Base-by-base conservation (phyloP, 2,113 vertebrate species). In the Stegastes partitus region DNA sequence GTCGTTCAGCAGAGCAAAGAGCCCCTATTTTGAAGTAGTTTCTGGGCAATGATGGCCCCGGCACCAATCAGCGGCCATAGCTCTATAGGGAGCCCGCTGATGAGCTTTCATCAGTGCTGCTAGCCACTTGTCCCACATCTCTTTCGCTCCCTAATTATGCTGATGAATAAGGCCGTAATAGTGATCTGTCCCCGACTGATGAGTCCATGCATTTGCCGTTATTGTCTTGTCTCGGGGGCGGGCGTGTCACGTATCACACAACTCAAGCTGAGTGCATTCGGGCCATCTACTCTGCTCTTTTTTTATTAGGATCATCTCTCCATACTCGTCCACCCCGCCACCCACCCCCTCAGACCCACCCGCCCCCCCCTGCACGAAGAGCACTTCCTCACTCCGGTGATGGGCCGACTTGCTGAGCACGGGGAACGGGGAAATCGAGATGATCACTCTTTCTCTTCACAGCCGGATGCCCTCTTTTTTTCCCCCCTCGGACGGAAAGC, bases 41-140 rank as follows among this genome's bases (percentile, higher is more conserved):
- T 86, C 68, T 3, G 69, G 77, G 79, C 88, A 61, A 69, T 85
- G 88, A 89, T 77, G 76, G 82, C 79, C 77, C 59, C 50, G 19
- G 79, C 82, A 79, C 87, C 89, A 92, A 89, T 91, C 87, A 87
- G 86, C 55, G 73, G n/a, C 70, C 86, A 74, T 50, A 3, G 88
- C 81, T 85, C 79, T 56, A 37, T 58, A 68, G 88, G 79, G 89
- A 88, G 85, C 54, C 67, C 12, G 74, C 74, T 89, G 90, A 92
- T 89, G 88, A 91, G 90, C 77, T 81, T 87, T 84, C 90, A 91
- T 92, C 89, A 91, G 82, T 68, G 83, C 79, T 85, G 87, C 81
- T 85, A 63, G 87, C 87, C 90, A 85, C 89, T 90, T 79, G 79
- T 89, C 77, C 83, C 62, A 57, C 78, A 81, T 87, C 84, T 76